phyloP scores from a whole-genome alignment of 1,140 invertebrate species.

The Drosophila chauvacae region DNA sequence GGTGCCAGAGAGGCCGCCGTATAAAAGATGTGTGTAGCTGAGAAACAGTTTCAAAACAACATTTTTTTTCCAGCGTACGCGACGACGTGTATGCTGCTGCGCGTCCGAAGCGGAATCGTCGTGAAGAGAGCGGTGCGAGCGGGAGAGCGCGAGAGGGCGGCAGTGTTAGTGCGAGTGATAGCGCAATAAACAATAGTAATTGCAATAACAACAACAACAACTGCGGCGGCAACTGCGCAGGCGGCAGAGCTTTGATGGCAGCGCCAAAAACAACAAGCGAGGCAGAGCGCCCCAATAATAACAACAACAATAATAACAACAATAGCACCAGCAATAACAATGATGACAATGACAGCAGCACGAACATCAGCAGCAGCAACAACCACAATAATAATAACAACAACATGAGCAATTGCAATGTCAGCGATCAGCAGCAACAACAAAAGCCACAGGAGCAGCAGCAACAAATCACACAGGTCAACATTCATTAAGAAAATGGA shows the following conservation, averaged over 20 bases:
- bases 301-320: slow-evolving; percentile 38
- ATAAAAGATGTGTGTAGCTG: slow-evolving; percentile 9
- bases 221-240: not conserved
- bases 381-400: slow-evolving; percentile 32
- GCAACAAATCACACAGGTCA: slow-evolving; percentile 50
- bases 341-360: slow-evolving; percentile 6
- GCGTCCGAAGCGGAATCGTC: slow-evolving; percentile 12
- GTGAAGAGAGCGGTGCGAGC: slow-evolving; percentile 15
- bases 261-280: slow-evolving; percentile 59
- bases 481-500: slow-evolving; percentile 46
- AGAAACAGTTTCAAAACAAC: slow-evolving; percentile 12
- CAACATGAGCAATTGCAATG: slow-evolving; percentile 58
- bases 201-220: not conserved
- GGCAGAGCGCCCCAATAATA: slow-evolving; percentile 47
- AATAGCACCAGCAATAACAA: slow-evolving; percentile 42
- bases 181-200: slow-evolving; percentile 23
- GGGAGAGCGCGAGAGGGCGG: not conserved
- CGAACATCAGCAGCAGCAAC: slow-evolving; percentile 15
- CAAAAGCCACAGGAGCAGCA: slow-evolving; percentile 37
- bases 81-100: slow-evolving; percentile 58
- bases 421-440: slow-evolving; percentile 40
- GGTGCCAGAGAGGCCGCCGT: slow-evolving; percentile 30
- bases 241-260: slow-evolving; percentile 58
- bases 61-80: slow-evolving; percentile 21
- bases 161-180: slow-evolving; percentile 26